A percentile compares a stretch with the other conserved stretches of the same genome.
phyloP scores from a whole-genome alignment of 2,888 invertebrate genomes.

The Drosophila quinaria region DNA sequence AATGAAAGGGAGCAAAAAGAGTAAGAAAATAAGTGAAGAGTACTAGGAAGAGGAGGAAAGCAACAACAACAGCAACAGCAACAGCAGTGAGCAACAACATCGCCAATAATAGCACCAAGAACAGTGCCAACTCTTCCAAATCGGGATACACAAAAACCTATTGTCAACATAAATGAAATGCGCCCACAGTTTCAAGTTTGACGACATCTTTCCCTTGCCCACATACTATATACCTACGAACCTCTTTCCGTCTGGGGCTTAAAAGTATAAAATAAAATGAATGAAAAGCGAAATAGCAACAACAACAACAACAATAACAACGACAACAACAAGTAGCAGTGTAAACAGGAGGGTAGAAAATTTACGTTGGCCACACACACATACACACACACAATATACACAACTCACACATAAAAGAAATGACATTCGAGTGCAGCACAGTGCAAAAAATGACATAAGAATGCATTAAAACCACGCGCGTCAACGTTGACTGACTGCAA shows the following conservation, averaged over 20 bases:
- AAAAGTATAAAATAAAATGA: slow-evolving; percentile 73
- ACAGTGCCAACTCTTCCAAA: slow-evolving; percentile 49
- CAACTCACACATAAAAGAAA: slow-evolving; percentile 49
- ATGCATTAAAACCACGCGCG: slow-evolving; percentile 77
- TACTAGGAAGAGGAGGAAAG: background rate
- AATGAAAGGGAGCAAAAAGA: slow-evolving; percentile 22
- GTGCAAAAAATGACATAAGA: slow-evolving; percentile 80
- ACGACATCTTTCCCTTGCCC: slow-evolving; percentile 39
- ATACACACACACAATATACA: slow-evolving; percentile 8
- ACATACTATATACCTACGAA: background rate
- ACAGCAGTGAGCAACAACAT: slow-evolving; percentile 20
- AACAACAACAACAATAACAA: slow-evolving; percentile 32
- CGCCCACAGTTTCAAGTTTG: slow-evolving; percentile 80
- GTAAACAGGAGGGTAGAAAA: slow-evolving; percentile 44
- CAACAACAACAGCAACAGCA: slow-evolving; percentile 3
- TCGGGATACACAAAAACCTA: slow-evolving; percentile 65
- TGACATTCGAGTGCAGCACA: slow-evolving; percentile 74
- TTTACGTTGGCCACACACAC: slow-evolving; percentile 41
- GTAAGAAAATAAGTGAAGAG: slow-evolving; percentile 16
- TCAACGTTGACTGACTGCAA: slow-evolving; percentile 79
- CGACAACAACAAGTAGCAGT: slow-evolving; percentile 17
- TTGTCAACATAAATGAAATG: slow-evolving; percentile 79
- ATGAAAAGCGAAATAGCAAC: slow-evolving; percentile 52
- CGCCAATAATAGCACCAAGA: slow-evolving; percentile 31
- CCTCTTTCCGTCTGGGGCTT: slow-evolving; percentile 26